phyloP scores from a whole-genome alignment of 1,140 invertebrate species.

The Musca domestica region DNA sequence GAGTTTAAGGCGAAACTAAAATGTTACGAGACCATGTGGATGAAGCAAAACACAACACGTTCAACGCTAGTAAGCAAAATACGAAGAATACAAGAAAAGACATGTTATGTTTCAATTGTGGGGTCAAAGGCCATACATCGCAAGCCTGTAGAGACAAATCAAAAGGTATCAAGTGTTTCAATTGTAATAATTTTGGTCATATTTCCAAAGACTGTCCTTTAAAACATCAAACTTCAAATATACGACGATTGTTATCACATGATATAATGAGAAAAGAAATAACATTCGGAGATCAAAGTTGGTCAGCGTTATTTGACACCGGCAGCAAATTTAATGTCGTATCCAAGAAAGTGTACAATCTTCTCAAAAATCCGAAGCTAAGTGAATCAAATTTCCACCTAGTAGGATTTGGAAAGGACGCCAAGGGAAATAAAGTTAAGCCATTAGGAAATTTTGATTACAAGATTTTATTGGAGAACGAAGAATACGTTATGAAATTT shows the following conservation, averaged over 20 bases:
- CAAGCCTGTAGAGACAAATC: neutral
- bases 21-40: constrained; percentile 7
- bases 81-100: neutral
- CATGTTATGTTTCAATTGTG: neutral
- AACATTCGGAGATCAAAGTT: neutral
- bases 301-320: constrained; percentile 10
- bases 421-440: too few species aligned
- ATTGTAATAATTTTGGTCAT: constrained; percentile 12
- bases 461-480: too few species aligned
- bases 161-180: too few species aligned
- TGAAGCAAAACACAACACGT: neutral
- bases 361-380: too few species aligned
- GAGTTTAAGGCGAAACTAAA: constrained; percentile 24
- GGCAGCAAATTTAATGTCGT: constrained; percentile 10
- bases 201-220: constrained; percentile 9
- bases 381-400: too few species aligned
- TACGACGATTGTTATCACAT: neutral
- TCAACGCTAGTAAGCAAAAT: neutral
- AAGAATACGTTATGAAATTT: too few species aligned
- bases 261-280: neutral
- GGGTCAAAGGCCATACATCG: neutral
- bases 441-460: too few species aligned
- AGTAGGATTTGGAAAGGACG: too few species aligned
- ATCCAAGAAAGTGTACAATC: too few species aligned
- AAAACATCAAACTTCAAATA: neutral